Conservation (phyloP, 2,113 vertebrate genomes). For the Panurus biarmicus region DNA sequence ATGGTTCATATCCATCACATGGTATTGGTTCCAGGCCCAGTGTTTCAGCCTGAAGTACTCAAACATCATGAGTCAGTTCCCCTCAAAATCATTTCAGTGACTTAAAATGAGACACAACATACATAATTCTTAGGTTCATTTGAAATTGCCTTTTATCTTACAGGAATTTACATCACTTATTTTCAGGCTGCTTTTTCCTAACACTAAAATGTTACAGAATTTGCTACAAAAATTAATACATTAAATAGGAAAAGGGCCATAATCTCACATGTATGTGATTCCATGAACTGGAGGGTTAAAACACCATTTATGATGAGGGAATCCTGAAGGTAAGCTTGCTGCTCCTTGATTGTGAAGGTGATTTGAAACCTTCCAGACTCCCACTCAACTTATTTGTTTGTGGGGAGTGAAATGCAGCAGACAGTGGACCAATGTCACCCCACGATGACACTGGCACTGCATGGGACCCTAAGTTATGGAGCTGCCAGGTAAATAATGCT, state of each 20-base stretch:
- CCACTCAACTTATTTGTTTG: not conserved
- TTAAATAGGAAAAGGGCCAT: not conserved
- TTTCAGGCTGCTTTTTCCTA: not conserved
- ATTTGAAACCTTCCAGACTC: not conserved
- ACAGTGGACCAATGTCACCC: not conserved
- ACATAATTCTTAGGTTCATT: not conserved
- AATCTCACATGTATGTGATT: not conserved
- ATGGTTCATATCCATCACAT: slow-evolving; percentile 26
- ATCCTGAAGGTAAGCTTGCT: not conserved
- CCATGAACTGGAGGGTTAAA: not conserved
- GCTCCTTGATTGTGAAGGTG: not conserved
- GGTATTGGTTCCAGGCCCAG: slow-evolving; percentile 36
- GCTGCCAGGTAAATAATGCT: not conserved
- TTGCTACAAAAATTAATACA: not conserved
- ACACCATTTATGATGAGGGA: not conserved
- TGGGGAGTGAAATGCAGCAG: not conserved
- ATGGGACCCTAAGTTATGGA: not conserved
- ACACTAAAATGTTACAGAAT: not conserved
- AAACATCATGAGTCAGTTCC: slow-evolving; percentile 21
- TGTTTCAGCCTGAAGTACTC: slow-evolving; percentile 28
- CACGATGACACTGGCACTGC: not conserved
- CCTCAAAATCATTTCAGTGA: not conserved
- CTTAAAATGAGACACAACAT: not conserved
- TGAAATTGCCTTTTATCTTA: not conserved
- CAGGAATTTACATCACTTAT: not conserved